A percentile compares a stretch with the other conserved stretches of the same genome.
Evolutionary conservation across 2,797 vertebrate genomes (phyloP).

Genomic region (Pteronotus mesoamericanus): DNA sequence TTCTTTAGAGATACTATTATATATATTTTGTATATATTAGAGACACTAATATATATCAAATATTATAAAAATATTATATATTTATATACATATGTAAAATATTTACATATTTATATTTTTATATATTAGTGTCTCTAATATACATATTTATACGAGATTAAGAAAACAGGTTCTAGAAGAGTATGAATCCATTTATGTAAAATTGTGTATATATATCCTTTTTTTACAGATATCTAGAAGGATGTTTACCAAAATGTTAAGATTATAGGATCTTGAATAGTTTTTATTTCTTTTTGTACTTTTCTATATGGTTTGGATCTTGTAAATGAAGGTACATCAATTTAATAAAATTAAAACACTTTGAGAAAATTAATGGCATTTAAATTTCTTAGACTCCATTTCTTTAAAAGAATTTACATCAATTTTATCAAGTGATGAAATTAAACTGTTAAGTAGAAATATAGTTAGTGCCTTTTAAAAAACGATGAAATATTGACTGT

Average conservation of each 20-base stretch:
- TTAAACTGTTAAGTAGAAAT: constrained; percentile 12
- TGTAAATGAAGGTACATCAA: neutral
- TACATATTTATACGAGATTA: no score
- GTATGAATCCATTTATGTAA: neutral
- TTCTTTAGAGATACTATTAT: neutral
- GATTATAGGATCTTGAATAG: neutral
- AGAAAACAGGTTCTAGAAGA: neutral
- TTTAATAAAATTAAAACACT: constrained; percentile 19
- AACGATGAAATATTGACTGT: neutral
- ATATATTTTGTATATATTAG: no score
- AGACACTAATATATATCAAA: no score
- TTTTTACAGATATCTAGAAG: neutral
- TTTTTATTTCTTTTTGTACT: neutral
- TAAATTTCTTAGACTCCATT: neutral
- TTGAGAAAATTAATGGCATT: neutral
- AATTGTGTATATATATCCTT: neutral
- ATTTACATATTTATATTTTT: no score
- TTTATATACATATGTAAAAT: no score
- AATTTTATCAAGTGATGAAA: neutral
- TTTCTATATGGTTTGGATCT: neutral
- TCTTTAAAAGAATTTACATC: neutral
- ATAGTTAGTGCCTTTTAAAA: neutral
- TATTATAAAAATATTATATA: no score
- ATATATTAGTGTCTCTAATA: no score
- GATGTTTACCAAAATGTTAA: neutral